A percentile compares a stretch with the other conserved stretches of the same genome.
phyloP scores from a whole-genome alignment of 92 coral and sea anemone genomes.

The Chrysogorgia sp. region DNA sequence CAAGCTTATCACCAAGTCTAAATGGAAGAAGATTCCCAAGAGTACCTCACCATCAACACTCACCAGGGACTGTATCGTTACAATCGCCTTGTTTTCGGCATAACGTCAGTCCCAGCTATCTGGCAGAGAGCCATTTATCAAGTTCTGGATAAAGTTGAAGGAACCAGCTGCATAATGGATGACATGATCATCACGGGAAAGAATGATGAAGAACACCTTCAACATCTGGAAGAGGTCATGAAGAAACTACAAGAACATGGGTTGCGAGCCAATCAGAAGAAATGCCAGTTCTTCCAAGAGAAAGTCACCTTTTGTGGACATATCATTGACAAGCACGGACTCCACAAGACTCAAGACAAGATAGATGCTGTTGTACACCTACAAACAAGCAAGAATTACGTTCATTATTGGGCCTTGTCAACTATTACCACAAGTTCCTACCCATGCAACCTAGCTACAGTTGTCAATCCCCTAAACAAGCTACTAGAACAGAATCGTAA shows the following conservation, averaged over 20 bases:
- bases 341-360: slow-evolving; percentile 56
- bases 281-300: slow-evolving; percentile 3
- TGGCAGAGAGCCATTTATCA: too few species aligned
- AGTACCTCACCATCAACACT: too few species aligned
- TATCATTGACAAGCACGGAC: slow-evolving; percentile 32
- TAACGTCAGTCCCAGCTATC: too few species aligned
- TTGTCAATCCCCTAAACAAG: too few species aligned
- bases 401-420: slow-evolving; percentile 57
- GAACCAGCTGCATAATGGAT: slow-evolving; percentile 52
- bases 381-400: slow-evolving; percentile 51
- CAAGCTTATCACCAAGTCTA: too few species aligned
- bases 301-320: slow-evolving; percentile 41
- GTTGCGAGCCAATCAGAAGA: slow-evolving; percentile 33
- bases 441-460: too few species aligned
- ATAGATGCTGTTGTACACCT: slow-evolving; percentile 40
- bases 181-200: slow-evolving; percentile 51
- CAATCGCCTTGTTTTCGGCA: too few species aligned
- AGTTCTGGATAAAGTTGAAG: slow-evolving; percentile 44
- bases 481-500: too few species aligned
- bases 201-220: slow-evolving; percentile 51
- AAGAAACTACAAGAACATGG: slow-evolving; percentile 46
- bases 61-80: too few species aligned
- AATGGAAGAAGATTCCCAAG: too few species aligned
- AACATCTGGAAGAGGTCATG: slow-evolving; percentile 47
- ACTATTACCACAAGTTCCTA: too few species aligned